Base-by-base conservation (phyloP, 2,888 invertebrate genomes). In the Paralinhomoeus sp. region DNA sequence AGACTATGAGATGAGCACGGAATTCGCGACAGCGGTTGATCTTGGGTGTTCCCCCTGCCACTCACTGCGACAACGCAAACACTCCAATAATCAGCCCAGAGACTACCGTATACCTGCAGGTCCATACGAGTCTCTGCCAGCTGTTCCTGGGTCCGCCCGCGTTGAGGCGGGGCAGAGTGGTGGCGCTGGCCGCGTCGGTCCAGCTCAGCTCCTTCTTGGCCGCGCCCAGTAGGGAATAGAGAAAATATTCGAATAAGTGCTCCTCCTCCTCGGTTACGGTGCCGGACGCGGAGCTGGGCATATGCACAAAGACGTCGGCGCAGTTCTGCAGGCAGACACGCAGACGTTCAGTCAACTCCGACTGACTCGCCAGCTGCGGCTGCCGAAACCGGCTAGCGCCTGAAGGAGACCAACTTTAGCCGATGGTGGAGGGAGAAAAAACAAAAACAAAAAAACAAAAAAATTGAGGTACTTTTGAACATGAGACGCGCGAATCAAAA, bases 341-440 rank as follows among this genome's bases (percentile, higher is more conserved):
- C 24, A 47, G 41, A 2, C 48, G 47, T 24, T 48, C 48, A 34
- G 45, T 37, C 35, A 48, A 24, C 40, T 48, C 46, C 17, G 18
- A 24, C 2, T 42, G 44, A 3, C 44, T 38, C 5, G 48, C 47
- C 24, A 40, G 17, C 13, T 21, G 24, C 7, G 35, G 35, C n/a
- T 35, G n/a, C 18, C n/a, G 3, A 5, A 17, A 20, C 37, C n/a
- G n/a, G n/a, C n/a, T n/a, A n/a, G n/a, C n/a, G n/a, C n/a, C n/a
- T n/a, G n/a, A n/a, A n/a, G n/a, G n/a, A n/a, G n/a, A n/a, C n/a
- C n/a, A n/a, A n/a, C n/a, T n/a, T n/a, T n/a, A n/a, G n/a, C n/a
- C n/a, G n/a, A n/a, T n/a, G n/a, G n/a, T n/a, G n/a, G n/a, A n/a
- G n/a, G n/a, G n/a, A n/a, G n/a, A n/a, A n/a, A n/a, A n/a, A n/a